Conservation (phyloP, 2,113 vertebrate species). For the Odocoileus hemionus region DNA sequence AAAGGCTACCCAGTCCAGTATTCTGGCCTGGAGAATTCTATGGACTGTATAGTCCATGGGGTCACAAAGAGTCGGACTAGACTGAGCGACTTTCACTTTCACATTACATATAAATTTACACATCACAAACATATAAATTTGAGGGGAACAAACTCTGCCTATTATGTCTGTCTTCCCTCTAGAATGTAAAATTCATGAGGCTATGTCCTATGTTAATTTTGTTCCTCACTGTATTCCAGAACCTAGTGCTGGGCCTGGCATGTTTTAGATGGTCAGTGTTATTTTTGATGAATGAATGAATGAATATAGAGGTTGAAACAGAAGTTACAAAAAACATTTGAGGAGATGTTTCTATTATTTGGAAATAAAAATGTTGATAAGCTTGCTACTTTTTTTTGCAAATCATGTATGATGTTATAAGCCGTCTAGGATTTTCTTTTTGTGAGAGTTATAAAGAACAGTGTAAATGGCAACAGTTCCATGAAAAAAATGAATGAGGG, state of each 20-base stretch:
- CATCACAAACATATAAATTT: neutral
- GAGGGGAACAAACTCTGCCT: neutral
- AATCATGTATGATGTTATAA: neutral
- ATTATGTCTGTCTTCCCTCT: neutral
- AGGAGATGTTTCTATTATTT: neutral
- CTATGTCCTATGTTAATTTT: neutral
- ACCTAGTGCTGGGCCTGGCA: neutral
- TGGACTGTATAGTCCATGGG: neutral
- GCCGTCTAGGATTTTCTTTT: neutral
- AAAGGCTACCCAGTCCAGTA: neutral
- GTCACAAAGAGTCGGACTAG: neutral
- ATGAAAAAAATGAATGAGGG: neutral
- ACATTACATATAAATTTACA: neutral
- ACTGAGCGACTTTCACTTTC: neutral
- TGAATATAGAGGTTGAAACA: neutral
- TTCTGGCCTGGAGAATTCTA: neutral
- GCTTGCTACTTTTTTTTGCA: neutral
- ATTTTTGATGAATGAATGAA: neutral
- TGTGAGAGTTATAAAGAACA: neutral
- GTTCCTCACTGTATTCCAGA: neutral
- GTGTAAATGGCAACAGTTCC: neutral
- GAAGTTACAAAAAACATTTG: neutral
- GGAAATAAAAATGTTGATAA: neutral
- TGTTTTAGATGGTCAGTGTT: neutral
- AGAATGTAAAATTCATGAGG: neutral